Evolutionary conservation across 2,113 vertebrate species (phyloP).

Genomic region (Copsychus sechellarum): DNA sequence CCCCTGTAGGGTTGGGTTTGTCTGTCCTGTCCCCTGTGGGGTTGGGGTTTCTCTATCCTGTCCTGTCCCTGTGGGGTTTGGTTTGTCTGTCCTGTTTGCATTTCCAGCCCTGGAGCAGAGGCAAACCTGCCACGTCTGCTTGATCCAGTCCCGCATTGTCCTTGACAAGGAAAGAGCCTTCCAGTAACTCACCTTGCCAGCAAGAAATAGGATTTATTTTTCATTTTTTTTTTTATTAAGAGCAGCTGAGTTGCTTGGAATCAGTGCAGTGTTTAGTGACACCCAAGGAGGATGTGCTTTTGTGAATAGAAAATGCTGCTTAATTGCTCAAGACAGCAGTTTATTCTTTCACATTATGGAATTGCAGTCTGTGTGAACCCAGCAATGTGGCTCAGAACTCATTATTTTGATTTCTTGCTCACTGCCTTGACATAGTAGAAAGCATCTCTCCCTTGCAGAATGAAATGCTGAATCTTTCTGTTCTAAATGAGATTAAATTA

Average conservation of each 20-base stretch:
- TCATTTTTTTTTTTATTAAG: background rate
- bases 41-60: too few relatives aligned
- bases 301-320: background rate
- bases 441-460: background rate
- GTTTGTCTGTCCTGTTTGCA: background rate
- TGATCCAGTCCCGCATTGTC: slow-evolving; percentile 6
- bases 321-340: background rate
- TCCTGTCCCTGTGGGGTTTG: too few relatives aligned
- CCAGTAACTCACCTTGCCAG: slow-evolving; percentile 34
- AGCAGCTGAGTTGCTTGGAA: background rate
- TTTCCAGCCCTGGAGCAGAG: background rate
- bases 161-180: slow-evolving; percentile 29
- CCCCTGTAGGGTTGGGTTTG: background rate
- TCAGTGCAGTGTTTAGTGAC: background rate
- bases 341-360: background rate
- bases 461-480: background rate
- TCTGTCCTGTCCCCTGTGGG: too few relatives aligned
- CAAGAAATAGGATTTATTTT: background rate
- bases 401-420: background rate
- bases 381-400: background rate
- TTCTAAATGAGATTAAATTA: background rate
- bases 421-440: background rate
- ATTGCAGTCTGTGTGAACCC: background rate
- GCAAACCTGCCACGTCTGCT: slow-evolving; percentile 32
- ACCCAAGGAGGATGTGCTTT: background rate